Conservation (phyloP, 2,888 invertebrate genomes). For the Acanthosepion lycidas region DNA sequence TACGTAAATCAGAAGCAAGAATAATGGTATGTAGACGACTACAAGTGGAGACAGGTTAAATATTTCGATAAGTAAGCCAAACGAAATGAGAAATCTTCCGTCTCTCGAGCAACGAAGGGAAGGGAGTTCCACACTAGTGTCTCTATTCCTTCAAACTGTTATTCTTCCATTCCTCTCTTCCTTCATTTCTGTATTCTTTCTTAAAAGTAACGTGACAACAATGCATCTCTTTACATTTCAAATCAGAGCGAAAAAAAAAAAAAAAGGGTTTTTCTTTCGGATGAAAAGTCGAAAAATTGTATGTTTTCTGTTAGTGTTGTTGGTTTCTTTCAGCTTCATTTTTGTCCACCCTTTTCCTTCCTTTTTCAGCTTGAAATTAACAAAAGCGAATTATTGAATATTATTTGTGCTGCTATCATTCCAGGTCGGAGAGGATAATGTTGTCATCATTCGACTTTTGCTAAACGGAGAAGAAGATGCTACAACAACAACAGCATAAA, state of each 20-base stretch:
- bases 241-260: too few relatives aligned
- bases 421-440: neutral
- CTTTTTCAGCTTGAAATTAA: too few relatives aligned
- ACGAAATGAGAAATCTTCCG: neutral
- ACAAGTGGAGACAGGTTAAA: neutral
- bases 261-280: too few relatives aligned
- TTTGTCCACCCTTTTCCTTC: too few relatives aligned
- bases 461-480: neutral
- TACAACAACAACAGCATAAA: neutral
- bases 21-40: neutral
- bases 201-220: neutral
- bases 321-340: too few relatives aligned
- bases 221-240: too few relatives aligned
- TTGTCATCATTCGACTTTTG: neutral
- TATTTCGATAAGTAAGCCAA: neutral
- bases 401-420: neutral
- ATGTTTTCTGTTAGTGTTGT: too few relatives aligned
- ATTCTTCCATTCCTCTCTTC: slow-evolving; percentile 1
- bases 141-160: neutral
- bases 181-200: neutral
- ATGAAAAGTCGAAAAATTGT: too few relatives aligned
- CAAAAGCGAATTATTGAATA: neutral
- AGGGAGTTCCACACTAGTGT: neutral
- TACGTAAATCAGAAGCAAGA: too few relatives aligned
- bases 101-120: neutral